Evolutionary conservation across 1,140 invertebrate species (phyloP), one percentile per base, ranked within the genome.

Genomic region (Homalodisca vitripennis): DNA sequence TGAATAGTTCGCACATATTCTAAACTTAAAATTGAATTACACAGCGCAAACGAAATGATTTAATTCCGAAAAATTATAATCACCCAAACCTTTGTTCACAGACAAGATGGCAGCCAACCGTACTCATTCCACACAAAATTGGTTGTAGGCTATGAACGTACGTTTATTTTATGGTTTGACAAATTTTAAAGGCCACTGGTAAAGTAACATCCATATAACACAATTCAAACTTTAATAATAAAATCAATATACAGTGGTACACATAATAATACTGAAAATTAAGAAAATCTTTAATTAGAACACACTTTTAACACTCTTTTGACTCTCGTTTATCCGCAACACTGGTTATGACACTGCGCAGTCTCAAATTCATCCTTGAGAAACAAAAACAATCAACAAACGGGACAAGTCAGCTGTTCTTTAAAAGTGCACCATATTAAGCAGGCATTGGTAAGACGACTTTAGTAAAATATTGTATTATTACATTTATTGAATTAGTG

Each of bases 1-100:
- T 84, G 80, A 87, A 88, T 89, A 84, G 86, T 87, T 87, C 86
- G 87, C 87, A 87, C 92, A 93, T 93, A 92, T 89, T 92, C 90
- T 84, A 85, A 84, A 84, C 82, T 83, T 86, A 82, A 80, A 82
- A 83, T 82, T 79, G 81, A 81, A 81, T 80, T 83, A 82, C 81
- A 84, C 73, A 73, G 72, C 69, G 53, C 77, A 78, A 81, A 83
- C 80, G 81, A 79, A 80, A 82, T 80, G 79, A 83, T 78, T 81
- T 80, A 82, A 81, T 82, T 82, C 71, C 73, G 32, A 63, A 66
- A 71, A 71, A 69, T 71, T 73, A 67, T 69, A 72, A 73, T 73
- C 69, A 75, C 67, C 68, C 74, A 63, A 74, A 77, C 73, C 76
- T 79, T 78, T 78, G 78, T 78, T 74, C 73, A 72, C 70, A 71